These are phyloP conservation scores for Seira musarum DNA, from an alignment of 2,888 invertebrate genomes.

Conservation along the genomic window DNA sequence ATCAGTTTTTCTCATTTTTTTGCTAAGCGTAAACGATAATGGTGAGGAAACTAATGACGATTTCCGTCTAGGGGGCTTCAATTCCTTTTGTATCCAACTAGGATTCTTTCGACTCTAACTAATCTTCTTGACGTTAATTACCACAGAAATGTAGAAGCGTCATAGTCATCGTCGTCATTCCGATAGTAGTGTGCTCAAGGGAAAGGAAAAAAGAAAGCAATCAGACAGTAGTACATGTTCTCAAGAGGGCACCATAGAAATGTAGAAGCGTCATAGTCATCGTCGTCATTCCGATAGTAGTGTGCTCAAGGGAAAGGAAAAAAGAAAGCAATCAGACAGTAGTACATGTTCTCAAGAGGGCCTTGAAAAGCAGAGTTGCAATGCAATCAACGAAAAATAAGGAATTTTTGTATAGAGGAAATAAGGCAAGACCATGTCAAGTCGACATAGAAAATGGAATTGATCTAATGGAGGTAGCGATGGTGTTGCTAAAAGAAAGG, in stretches of 20 bases:
- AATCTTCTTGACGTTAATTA: constrained; percentile 9
- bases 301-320: background rate
- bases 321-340: background rate
- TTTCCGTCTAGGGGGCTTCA: background rate
- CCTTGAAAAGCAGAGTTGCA: background rate
- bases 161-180: background rate
- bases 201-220: background rate
- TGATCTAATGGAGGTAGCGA: background rate
- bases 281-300: background rate
- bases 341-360: background rate
- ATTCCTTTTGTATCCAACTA: background rate
- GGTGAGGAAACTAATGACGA: background rate
- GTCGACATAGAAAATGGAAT: background rate
- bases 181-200: background rate
- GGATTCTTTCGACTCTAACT: background rate
- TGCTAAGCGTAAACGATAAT: too few relatives aligned
- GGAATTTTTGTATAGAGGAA: background rate
- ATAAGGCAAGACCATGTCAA: too few relatives aligned
- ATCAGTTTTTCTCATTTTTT: background rate
- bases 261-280: background rate
- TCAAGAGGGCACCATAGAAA: constrained; percentile 1
- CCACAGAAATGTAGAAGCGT: background rate
- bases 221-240: too few relatives aligned
- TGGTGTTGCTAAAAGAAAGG: background rate
- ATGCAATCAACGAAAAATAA: background rate